These are phyloP conservation scores for Anoplophora glabripennis DNA, from an alignment of 1,140 invertebrate species.

Conservation along the genomic window DNA sequence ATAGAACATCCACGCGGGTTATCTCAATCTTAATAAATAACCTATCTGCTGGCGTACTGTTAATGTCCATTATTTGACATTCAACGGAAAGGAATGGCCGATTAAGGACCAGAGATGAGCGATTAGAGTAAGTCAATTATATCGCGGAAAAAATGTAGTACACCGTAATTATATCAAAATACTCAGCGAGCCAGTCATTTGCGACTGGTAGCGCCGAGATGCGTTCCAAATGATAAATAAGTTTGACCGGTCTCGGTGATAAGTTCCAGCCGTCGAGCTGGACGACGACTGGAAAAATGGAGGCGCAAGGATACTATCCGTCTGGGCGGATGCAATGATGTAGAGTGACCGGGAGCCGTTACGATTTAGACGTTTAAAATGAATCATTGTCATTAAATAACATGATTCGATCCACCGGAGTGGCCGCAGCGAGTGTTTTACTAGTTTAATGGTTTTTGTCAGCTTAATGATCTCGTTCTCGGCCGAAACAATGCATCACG, in stretches of 20 bases:
- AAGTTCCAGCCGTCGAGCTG: slow-evolving; percentile 17
- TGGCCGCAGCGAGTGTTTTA: slow-evolving; percentile 17
- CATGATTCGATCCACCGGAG: slow-evolving; percentile 21
- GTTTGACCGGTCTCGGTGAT: slow-evolving; percentile 12
- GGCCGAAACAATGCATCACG: slow-evolving; percentile 22
- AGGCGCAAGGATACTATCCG: slow-evolving; percentile 10
- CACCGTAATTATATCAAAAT: too few relatives aligned
- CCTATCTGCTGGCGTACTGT: too few relatives aligned
- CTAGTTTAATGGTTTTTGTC: slow-evolving; percentile 15
- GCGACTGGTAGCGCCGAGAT: too few relatives aligned
- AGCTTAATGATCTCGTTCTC: slow-evolving; percentile 20
- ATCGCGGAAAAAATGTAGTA: too few relatives aligned
- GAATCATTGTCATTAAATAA: slow-evolving; percentile 23
- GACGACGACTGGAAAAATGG: slow-evolving; percentile 7
- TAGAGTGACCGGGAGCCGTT: slow-evolving; percentile 19
- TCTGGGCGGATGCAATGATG: slow-evolving; percentile 14
- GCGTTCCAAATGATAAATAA: slow-evolving; percentile 16
- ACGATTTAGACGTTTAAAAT: slow-evolving; percentile 21
- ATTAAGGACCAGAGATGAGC: too few relatives aligned
- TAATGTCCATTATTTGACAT: too few relatives aligned
- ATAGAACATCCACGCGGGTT: too few relatives aligned
- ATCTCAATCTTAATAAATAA: too few relatives aligned
- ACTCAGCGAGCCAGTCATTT: too few relatives aligned
- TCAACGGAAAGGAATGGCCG: too few relatives aligned
- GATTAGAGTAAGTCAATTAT: too few relatives aligned